These are phyloP conservation scores for Zaprionus davidi DNA, from an alignment of 1,140 invertebrate species.

Conservation along the genomic window DNA sequence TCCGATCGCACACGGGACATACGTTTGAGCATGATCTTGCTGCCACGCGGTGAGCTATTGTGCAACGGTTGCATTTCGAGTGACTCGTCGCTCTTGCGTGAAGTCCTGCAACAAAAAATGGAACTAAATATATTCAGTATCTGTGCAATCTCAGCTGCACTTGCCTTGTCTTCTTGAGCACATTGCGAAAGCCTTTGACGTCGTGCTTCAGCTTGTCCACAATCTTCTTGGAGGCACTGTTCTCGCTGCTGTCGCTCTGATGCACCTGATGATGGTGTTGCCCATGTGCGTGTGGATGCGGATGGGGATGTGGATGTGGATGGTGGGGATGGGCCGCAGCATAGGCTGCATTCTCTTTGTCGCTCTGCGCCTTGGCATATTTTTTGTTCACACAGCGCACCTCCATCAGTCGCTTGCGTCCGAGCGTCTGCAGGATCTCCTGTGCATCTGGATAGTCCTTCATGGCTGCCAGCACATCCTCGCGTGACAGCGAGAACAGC, in stretches of 20 bases:
- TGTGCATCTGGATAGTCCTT: constrained; percentile 98
- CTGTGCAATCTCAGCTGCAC: background rate
- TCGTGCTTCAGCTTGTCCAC: constrained; percentile 93
- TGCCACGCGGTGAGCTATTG: constrained; percentile 75
- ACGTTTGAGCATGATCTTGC: constrained; percentile 86
- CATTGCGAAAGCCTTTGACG: constrained; percentile 90
- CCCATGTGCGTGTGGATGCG: constrained; percentile 58
- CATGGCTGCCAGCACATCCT: constrained; percentile 96
- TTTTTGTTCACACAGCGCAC: constrained; percentile 86
- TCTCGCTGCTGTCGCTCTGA: constrained; percentile 87
- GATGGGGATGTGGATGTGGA: constrained; percentile 48
- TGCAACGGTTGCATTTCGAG: constrained; percentile 88
- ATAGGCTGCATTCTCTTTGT: constrained; percentile 69
- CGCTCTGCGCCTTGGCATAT: constrained; percentile 72
- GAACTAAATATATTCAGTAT: background rate
- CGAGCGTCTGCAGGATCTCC: constrained; percentile 94
- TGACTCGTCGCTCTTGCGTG: constrained; percentile 87
- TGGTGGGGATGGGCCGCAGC: constrained; percentile 66
- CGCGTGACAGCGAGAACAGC: constrained; percentile 96
- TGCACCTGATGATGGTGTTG: constrained; percentile 85
- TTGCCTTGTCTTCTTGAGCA: constrained; percentile 87
- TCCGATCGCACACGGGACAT: constrained; percentile 90
- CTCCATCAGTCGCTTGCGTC: constrained; percentile 94
- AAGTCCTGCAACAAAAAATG: constrained; percentile 59
- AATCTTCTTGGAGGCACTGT: constrained; percentile 89